Evolutionary conservation across 2,888 invertebrate species (phyloP).

Genomic region (Drosophila niveifrons): DNA sequence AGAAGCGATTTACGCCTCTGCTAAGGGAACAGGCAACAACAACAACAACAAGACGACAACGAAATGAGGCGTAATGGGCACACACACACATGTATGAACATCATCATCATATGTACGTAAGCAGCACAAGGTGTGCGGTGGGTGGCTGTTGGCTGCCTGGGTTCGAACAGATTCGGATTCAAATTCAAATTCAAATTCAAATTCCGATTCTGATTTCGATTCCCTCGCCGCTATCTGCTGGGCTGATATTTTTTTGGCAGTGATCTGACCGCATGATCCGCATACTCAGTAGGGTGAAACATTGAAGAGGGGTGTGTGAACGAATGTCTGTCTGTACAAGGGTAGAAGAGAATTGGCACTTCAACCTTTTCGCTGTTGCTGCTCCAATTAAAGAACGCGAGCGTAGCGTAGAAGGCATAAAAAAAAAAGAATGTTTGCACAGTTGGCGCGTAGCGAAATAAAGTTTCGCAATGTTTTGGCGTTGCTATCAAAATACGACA

Average conservation of each 20-base stretch:
- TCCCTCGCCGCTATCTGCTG: too few relatives aligned
- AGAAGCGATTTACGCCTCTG: slow-evolving; percentile 44
- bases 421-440: slow-evolving; percentile 61
- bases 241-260: slow-evolving; percentile 52
- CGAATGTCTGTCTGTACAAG: too few relatives aligned
- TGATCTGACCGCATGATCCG: slow-evolving; percentile 43
- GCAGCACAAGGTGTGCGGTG: slow-evolving; percentile 53
- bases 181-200: slow-evolving; percentile 13
- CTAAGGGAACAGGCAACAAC: slow-evolving; percentile 65
- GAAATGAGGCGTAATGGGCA: slow-evolving; percentile 68
- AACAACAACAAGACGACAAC: slow-evolving; percentile 34
- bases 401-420: slow-evolving; percentile 9
- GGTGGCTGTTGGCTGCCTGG: slow-evolving; percentile 35
- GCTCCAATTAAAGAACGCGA: neutral
- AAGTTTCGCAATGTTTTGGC: slow-evolving; percentile 52
- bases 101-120: slow-evolving; percentile 27
- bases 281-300: slow-evolving; percentile 12
- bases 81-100: slow-evolving; percentile 40
- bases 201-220: too few relatives aligned
- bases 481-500: slow-evolving; percentile 28
- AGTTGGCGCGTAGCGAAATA: slow-evolving; percentile 61
- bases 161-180: slow-evolving; percentile 22
- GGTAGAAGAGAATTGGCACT: too few relatives aligned
- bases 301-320: too few relatives aligned
- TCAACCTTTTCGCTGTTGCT: neutral